phyloP scores from a whole-genome alignment of 2,113 vertebrate species.

The Thymallus thymallus region DNA sequence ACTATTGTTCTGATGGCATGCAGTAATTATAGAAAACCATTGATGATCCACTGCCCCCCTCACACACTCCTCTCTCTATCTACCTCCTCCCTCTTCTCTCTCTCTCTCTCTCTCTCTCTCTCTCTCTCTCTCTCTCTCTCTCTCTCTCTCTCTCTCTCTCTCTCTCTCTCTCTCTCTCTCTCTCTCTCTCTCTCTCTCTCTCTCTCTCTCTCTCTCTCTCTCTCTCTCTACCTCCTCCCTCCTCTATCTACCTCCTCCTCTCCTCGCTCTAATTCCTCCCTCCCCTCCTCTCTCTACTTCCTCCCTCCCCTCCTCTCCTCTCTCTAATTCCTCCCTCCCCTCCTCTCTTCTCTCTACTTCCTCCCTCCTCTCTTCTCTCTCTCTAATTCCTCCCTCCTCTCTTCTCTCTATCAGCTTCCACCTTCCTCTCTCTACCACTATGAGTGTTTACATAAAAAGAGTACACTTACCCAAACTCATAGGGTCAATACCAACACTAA shows the following conservation, averaged over 20 bases:
- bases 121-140: background rate
- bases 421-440: no score
- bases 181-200: no score
- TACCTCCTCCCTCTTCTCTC: background rate
- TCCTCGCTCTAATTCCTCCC: no score
- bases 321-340: background rate
- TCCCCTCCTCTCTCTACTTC: background rate
- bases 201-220: slow-evolving; percentile 38
- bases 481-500: no score
- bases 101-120: background rate
- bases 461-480: no score
- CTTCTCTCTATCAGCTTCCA: no score
- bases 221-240: slow-evolving; percentile 9
- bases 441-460: no score
- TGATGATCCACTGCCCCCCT: slow-evolving; percentile 39
- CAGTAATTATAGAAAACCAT: slow-evolving; percentile 63
- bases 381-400: no score
- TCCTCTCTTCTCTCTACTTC: no score
- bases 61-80: background rate
- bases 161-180: no score
- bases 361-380: no score
- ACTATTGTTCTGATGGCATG: slow-evolving; percentile 60
- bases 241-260: background rate
- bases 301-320: background rate
- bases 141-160: no score